Evolutionary conservation across 2,888 invertebrate genomes (phyloP).

Genomic region (Thelaira solivaga): DNA sequence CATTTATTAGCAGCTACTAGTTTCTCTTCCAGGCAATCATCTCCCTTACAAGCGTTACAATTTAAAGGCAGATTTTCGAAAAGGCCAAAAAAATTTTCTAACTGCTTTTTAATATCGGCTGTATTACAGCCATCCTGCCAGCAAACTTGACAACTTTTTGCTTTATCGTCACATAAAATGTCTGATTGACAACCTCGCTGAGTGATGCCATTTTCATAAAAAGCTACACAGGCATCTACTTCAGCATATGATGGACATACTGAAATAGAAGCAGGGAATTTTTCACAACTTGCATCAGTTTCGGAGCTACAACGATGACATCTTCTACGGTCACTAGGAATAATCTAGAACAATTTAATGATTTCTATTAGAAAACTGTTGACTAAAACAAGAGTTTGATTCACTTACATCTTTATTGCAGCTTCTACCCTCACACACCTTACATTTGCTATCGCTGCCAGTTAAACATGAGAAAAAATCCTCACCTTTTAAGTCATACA

Average conservation of each 20-base stretch:
- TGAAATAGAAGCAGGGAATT: constrained; percentile 41
- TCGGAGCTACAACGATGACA: constrained; percentile 65
- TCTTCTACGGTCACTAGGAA: constrained; percentile 60
- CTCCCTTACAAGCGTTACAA: constrained; percentile 64
- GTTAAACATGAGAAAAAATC: constrained; percentile 64
- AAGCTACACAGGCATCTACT: constrained; percentile 63
- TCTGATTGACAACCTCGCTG: constrained; percentile 65
- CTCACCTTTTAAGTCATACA: constrained; percentile 60
- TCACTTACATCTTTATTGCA: constrained; percentile 64
- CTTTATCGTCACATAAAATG: constrained; percentile 56
- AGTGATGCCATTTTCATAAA: constrained; percentile 61
- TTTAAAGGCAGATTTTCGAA: constrained; percentile 66
- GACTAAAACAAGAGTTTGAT: background rate
- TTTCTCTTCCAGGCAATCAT: constrained; percentile 31
- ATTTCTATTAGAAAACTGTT: background rate
- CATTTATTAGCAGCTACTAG: constrained; percentile 51
- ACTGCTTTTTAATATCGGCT: constrained; percentile 55
- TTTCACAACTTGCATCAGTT: constrained; percentile 58
- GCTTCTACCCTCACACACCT: constrained; percentile 55
- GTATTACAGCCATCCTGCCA: constrained; percentile 62
- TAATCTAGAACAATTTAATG: constrained; percentile 36
- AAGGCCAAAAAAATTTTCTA: constrained; percentile 62
- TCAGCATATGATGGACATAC: constrained; percentile 60
- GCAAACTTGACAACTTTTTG: constrained; percentile 63
- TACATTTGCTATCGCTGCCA: constrained; percentile 58